Evolutionary conservation across 2,797 vertebrate species (phyloP).

Genomic region (Alectoris magna): DNA sequence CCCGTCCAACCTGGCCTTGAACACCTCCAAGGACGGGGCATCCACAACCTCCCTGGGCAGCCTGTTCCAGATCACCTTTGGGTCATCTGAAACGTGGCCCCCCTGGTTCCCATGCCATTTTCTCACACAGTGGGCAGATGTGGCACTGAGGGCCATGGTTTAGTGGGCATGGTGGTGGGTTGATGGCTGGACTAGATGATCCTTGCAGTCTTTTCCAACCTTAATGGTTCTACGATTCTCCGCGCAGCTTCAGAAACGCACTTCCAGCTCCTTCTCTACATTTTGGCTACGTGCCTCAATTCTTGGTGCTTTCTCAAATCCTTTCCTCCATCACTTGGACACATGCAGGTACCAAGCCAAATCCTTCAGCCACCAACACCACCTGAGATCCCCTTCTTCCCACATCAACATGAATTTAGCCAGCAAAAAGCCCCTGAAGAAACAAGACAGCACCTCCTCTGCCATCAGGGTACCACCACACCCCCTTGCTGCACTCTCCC

Average conservation of each 20-base stretch:
- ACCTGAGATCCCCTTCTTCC: neutral
- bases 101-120: neutral
- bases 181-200: too few species aligned
- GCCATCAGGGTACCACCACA: neutral
- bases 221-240: neutral
- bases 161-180: too few species aligned
- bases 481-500: accelerated
- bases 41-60: too few species aligned
- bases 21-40: too few species aligned
- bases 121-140: too few species aligned
- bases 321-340: neutral
- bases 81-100: neutral
- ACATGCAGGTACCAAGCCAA: neutral
- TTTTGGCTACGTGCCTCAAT: neutral
- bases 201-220: too few species aligned
- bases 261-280: neutral
- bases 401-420: neutral
- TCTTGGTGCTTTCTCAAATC: neutral
- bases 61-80: too few species aligned
- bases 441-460: neutral
- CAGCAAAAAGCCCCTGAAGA: neutral
- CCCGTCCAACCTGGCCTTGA: too few species aligned
- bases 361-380: neutral
- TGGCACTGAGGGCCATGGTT: too few species aligned
- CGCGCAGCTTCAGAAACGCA: neutral